phyloP scores from a whole-genome alignment of 2,888 invertebrate species.

The Herminia tarsipennalis region DNA sequence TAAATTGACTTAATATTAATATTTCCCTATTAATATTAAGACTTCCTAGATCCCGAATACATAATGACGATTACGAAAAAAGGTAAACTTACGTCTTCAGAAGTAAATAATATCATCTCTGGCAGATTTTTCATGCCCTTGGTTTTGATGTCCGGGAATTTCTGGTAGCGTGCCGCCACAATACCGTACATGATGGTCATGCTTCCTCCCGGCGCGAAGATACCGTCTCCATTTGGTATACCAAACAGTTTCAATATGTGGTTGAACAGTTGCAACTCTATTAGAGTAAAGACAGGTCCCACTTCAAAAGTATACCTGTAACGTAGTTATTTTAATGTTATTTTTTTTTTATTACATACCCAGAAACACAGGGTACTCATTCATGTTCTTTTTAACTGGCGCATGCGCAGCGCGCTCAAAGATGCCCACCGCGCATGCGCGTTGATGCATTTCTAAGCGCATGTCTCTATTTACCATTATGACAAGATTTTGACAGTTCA shows the following conservation, averaged over 20 bases:
- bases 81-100: slow-evolving; percentile 90
- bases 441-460: too few species aligned
- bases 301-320: slow-evolving; percentile 92
- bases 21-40: too few species aligned
- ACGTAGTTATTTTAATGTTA: not conserved
- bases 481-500: too few species aligned
- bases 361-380: not conserved
- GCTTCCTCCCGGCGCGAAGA: slow-evolving; percentile 92
- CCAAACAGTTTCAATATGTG: slow-evolving; percentile 87
- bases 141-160: slow-evolving; percentile 88
- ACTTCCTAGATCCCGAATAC: too few species aligned
- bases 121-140: slow-evolving; percentile 87
- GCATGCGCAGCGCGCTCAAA: too few species aligned
- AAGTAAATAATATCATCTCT: slow-evolving; percentile 90
- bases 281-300: slow-evolving; percentile 91
- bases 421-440: too few species aligned
- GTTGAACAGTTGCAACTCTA: slow-evolving; percentile 88
- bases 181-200: slow-evolving; percentile 92
- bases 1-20: too few species aligned
- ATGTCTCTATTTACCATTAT: too few species aligned
- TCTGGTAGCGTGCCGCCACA: slow-evolving; percentile 89
- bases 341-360: not conserved
- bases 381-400: too few species aligned
- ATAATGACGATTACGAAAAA: too few species aligned
- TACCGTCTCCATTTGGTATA: slow-evolving; percentile 90